These are phyloP conservation scores for Tillus elongatus DNA, from an alignment of 2,888 invertebrate species.

Conservation along the genomic window DNA sequence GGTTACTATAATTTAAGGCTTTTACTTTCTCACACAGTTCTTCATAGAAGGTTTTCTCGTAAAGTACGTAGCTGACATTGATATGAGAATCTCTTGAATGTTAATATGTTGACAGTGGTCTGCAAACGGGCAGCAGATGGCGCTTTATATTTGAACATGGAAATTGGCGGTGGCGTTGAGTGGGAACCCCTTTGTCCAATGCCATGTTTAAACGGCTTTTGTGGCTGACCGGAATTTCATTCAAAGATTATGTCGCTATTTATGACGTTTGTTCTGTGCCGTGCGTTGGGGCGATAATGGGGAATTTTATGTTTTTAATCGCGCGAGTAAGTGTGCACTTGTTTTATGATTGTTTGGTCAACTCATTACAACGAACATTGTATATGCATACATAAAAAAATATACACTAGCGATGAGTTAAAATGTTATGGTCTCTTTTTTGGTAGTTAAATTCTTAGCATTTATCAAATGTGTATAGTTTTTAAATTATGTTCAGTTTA, in stretches of 20 bases:
- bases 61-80: too few relatives aligned
- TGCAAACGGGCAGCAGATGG: conserved; percentile 3
- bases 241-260: conserved; percentile 1
- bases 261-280: background rate
- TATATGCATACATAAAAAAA: too few relatives aligned
- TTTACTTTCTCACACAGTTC: too few relatives aligned
- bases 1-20: too few relatives aligned
- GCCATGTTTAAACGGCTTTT: background rate
- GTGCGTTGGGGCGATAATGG: conserved; percentile 1
- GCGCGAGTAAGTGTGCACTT: background rate
- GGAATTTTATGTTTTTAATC: conserved; percentile 1
- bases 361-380: too few relatives aligned
- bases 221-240: conserved; percentile 2
- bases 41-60: too few relatives aligned
- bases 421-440: too few relatives aligned
- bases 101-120: conserved; percentile 7
- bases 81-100: conserved; percentile 6
- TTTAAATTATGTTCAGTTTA: too few relatives aligned
- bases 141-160: conserved; percentile 2
- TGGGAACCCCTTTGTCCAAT: background rate
- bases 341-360: background rate
- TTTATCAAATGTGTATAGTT: too few relatives aligned
- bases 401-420: too few relatives aligned
- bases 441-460: too few relatives aligned
- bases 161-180: conserved; percentile 2